phyloP scores from a whole-genome alignment of 2,113 vertebrate species.

The Sander vitreus region DNA sequence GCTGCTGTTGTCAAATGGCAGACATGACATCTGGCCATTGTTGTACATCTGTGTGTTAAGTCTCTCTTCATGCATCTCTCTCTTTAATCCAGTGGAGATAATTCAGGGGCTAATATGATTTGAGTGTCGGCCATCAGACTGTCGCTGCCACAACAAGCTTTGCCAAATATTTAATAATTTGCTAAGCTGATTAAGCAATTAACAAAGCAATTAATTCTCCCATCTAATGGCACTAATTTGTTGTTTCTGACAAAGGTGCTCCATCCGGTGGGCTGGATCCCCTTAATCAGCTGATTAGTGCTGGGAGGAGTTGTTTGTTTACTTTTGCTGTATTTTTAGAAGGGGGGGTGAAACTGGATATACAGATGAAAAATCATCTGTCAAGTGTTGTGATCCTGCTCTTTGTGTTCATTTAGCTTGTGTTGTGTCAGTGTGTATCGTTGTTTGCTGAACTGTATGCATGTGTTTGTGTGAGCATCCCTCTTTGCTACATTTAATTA shows the following conservation, averaged over 20 bases:
- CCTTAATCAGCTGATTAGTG: constrained; percentile 80
- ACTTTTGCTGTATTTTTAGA: constrained; percentile 36
- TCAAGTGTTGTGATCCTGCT: constrained; percentile 55
- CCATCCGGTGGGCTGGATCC: constrained; percentile 68
- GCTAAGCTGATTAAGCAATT: constrained; percentile 83
- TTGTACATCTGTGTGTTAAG: constrained; percentile 72
- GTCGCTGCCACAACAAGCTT: constrained; percentile 74
- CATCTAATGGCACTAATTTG: constrained; percentile 82
- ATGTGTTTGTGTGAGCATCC: constrained; percentile 45
- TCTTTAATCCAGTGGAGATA: constrained; percentile 79
- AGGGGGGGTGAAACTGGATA: constrained; percentile 39
- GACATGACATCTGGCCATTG: constrained; percentile 67
- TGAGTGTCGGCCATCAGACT: constrained; percentile 78
- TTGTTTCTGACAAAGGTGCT: constrained; percentile 79
- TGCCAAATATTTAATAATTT: constrained; percentile 81
- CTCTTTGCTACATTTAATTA: constrained; percentile 83
- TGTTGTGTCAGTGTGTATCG: constrained; percentile 37
- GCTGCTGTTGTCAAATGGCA: constrained; percentile 36
- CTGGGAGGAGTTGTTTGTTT: constrained; percentile 61
- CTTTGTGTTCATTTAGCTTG: constrained; percentile 52
- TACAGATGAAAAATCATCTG: constrained; percentile 73
- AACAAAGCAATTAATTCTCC: constrained; percentile 80
- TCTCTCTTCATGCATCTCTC: constrained; percentile 61
- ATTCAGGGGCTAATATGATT: constrained; percentile 80
- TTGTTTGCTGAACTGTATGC: constrained; percentile 9